Base-by-base conservation (phyloP, 2,888 invertebrate genomes). In the Pseudococcus longispinus region DNA sequence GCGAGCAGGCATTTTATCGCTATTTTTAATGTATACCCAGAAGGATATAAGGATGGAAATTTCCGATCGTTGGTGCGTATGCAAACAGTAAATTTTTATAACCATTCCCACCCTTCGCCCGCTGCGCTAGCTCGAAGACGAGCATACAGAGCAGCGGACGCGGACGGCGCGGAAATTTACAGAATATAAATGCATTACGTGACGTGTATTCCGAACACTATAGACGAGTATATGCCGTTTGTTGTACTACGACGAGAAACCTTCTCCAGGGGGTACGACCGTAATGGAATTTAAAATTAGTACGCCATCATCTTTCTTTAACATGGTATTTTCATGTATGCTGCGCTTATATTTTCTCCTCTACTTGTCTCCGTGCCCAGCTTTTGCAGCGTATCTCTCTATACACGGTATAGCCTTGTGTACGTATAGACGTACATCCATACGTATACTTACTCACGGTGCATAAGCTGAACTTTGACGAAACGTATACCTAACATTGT, bases 111-210 rank as follows among this genome's bases (percentile, higher is more conserved):
- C 26, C 70, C 20, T 13, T 70, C 70, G 70, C 70, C 29, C 15
- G 13, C 70, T 23, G 70, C 29, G 70, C 70, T 29, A 46, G 13
- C 70, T 60, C 46, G 46, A 46, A 46, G 46, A 60, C 60, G 20
- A 60, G 20, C 60, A 20, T 8, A 60, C n/a, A 37, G 37, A 37
- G 37, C 2, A 37, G 37, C 37, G 8, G 37, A 4, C 20, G 60
- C 46, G 46, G 15, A 13, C 4, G 20, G 60, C n/a, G 60, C 70
- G 70, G 70, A 70, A 70, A 70, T 70, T 70, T 32, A 29, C 70
- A 70, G 70, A 70, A 70, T 70, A 70, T 70, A 70, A 70, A 70
- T 70, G 70, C 29, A 70, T 70, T 70, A 74, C 74, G 74, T 74
- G 74, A 74, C 74, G 74, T 74, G 74, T 74, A 74, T 74, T 70